phyloP scores from a whole-genome alignment of 2,113 vertebrate species.

The Uria aalge region DNA sequence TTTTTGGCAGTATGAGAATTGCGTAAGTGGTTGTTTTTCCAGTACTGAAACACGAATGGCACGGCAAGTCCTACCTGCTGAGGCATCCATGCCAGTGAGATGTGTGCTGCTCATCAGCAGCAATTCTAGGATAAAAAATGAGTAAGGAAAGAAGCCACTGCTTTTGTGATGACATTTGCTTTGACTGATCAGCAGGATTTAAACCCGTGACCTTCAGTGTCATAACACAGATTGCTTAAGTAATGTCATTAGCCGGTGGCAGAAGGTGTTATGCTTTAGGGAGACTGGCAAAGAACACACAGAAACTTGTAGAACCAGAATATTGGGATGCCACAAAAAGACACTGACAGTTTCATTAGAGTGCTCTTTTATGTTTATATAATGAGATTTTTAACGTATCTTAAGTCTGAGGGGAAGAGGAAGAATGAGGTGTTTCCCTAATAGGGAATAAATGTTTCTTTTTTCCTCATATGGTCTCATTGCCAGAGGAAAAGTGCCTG shows the following conservation, averaged over 20 bases:
- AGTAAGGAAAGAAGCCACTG: not conserved
- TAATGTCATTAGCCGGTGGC: not conserved
- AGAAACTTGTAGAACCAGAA: not conserved
- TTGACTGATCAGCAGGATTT: slow-evolving; percentile 3
- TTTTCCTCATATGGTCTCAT: not conserved
- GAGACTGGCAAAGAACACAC: not conserved
- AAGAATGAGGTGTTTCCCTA: not conserved
- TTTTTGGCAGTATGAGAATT: not conserved
- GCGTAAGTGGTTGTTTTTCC: not conserved
- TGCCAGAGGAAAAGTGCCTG: not conserved
- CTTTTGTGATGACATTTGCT: not conserved
- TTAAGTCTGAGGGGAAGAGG: not conserved
- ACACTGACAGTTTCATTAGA: not conserved
- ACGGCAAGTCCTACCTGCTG: not conserved
- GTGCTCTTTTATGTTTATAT: not conserved
- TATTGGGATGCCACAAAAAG: not conserved
- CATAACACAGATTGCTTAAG: not conserved
- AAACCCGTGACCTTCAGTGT: not conserved
- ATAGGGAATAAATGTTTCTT: not conserved
- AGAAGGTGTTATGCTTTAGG: not conserved
- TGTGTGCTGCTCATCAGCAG: not conserved
- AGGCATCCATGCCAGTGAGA: not conserved
- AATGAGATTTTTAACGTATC: not conserved
- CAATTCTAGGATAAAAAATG: not conserved
- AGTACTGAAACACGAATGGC: not conserved